Evolutionary conservation across 2,797 vertebrate species (phyloP).

Genomic region (Ctenopoma kingsleyae): DNA sequence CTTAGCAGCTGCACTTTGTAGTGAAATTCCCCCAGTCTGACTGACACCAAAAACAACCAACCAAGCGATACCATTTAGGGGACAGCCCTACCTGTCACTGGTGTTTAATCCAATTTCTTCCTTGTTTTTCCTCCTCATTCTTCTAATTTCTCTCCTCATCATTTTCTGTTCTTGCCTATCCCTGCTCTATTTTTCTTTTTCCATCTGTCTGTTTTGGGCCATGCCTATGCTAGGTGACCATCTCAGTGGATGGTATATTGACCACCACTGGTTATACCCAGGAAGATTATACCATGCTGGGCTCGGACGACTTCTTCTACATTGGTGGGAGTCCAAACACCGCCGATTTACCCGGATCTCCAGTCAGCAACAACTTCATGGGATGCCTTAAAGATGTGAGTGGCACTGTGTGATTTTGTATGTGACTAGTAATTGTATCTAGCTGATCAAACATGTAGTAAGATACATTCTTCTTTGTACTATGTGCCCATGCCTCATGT

Average conservation of each 20-base stretch:
- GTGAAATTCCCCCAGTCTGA: constrained; percentile 69
- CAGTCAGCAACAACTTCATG: constrained; percentile 99
- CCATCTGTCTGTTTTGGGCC: constrained; percentile 64
- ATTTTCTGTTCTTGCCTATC: constrained; percentile 47
- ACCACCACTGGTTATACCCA: constrained; percentile 97
- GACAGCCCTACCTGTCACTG: constrained; percentile 28
- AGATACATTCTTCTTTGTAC: not conserved
- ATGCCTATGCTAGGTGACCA: constrained; percentile 89
- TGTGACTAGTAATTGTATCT: not conserved
- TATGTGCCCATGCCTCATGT: not conserved
- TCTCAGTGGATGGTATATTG: constrained; percentile 95
- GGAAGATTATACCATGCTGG: constrained; percentile 97
- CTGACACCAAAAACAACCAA: constrained; percentile 55
- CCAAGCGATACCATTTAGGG: constrained; percentile 46
- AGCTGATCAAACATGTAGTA: not conserved
- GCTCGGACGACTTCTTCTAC: constrained; percentile 97
- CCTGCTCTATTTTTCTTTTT: constrained; percentile 33
- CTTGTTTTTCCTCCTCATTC: constrained; percentile 74
- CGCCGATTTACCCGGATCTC: constrained; percentile 93
- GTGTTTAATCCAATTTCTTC: constrained; percentile 79
- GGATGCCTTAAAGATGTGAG: constrained; percentile 97
- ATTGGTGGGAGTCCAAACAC: constrained; percentile 96
- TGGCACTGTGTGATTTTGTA: constrained; percentile 12
- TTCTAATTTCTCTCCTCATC: constrained; percentile 59
- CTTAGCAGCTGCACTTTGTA: constrained; percentile 81